phyloP scores from a whole-genome alignment of 2,113 vertebrate species.

The Cairina moschata region DNA sequence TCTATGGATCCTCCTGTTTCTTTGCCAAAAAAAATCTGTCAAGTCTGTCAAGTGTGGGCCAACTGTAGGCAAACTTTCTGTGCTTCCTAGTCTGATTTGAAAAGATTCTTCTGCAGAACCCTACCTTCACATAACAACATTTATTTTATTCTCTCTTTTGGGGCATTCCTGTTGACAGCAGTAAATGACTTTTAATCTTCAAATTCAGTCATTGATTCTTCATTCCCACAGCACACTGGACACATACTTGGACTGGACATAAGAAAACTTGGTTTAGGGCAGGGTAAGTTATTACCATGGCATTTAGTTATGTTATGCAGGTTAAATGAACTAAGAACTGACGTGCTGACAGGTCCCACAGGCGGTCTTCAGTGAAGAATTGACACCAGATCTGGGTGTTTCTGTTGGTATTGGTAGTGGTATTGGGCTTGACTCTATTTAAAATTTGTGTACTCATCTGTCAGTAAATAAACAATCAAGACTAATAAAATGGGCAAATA shows the following conservation, averaged over 20 bases:
- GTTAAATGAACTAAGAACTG: not conserved
- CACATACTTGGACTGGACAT: not conserved
- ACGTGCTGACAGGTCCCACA: not conserved
- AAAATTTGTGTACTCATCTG: not conserved
- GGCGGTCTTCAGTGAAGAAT: not conserved
- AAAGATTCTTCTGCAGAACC: not conserved
- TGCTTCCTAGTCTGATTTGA: not conserved
- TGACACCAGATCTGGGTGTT: not conserved
- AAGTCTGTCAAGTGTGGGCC: conserved; percentile 19
- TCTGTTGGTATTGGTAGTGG: not conserved
- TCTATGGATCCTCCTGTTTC: not conserved
- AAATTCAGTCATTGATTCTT: not conserved
- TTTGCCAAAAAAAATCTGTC: conserved; percentile 35
- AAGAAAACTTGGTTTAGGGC: not conserved
- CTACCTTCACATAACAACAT: not conserved
- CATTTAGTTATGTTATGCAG: not conserved
- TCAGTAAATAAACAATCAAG: not conserved
- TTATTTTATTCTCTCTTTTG: not conserved
- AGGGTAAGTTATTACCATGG: not conserved
- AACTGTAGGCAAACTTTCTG: conserved; percentile 2
- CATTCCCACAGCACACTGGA: not conserved
- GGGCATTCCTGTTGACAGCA: not conserved
- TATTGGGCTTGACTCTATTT: not conserved
- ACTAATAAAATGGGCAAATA: not conserved
- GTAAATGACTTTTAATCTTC: not conserved